Conservation (phyloP, 2,888 invertebrate genomes). For the Harpagoxenus sublaevis region DNA sequence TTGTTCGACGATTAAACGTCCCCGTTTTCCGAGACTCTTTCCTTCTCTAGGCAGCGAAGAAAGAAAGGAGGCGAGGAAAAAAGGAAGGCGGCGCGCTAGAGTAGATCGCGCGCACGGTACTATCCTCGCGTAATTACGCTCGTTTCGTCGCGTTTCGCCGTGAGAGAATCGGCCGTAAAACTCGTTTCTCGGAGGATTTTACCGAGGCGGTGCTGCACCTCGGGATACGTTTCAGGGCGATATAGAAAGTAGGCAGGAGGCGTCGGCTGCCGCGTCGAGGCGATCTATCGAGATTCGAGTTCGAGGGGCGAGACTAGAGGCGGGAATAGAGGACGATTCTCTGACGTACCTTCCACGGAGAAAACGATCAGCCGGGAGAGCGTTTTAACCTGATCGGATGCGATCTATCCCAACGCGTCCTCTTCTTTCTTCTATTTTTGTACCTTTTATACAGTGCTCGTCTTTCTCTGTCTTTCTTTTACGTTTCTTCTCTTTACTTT, state of each 20-base stretch:
- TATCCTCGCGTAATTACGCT: conserved; percentile 70
- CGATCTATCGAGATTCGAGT: conserved; percentile 63
- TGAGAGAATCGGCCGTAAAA: conserved; percentile 72
- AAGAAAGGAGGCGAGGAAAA: conserved; percentile 32
- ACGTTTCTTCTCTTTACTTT: not conserved
- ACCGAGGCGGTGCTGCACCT: conserved; percentile 59
- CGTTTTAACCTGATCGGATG: conserved; percentile 45
- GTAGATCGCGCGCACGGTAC: conserved; percentile 50
- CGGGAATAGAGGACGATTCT: conserved; percentile 47
- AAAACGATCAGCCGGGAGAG: conserved; percentile 67
- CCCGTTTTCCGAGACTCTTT: conserved; percentile 23
- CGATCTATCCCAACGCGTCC: conserved; percentile 57
- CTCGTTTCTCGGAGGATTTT: conserved; percentile 71
- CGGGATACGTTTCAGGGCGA: conserved; percentile 63
- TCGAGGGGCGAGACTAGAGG: conserved; percentile 21
- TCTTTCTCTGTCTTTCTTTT: not conserved
- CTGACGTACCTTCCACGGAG: conserved; percentile 60
- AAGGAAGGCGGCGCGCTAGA: conserved; percentile 31
- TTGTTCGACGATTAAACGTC: conserved; percentile 47
- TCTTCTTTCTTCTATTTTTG: conserved; percentile 24
- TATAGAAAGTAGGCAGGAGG: conserved; percentile 73
- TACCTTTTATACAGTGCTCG: not conserved
- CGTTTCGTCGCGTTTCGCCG: conserved; percentile 73
- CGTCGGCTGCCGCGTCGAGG: conserved; percentile 60
- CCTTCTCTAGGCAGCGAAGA: not conserved